Evolutionary conservation across 2,888 invertebrate species (phyloP), one percentile per base, ranked within the genome.

Genomic region (Macropis europaea): DNA sequence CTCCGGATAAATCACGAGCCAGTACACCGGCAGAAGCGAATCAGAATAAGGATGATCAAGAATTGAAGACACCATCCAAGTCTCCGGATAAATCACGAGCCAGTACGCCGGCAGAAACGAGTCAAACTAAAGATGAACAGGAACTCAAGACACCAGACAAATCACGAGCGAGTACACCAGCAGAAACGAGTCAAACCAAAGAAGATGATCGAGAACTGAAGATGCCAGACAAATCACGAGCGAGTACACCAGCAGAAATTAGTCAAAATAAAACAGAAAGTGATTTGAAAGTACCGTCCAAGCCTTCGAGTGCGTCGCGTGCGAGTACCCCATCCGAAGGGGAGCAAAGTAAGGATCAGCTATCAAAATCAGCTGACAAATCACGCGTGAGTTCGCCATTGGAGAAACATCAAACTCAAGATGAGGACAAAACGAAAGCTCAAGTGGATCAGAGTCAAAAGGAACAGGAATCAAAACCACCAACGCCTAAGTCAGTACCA

Each of bases 1-100:
- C 56, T 0, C 36, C 73, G 28, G 32, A 62, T n/a, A 48, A 68
- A 19, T 68, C 50, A n/a, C 61, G 38, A 1, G 32, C 62, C 7
- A 28, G 28, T 11, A 50, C 59, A 2, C 64, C 63, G 11, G 53
- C 32, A 13, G 30, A 19, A 28, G 5, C 17, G 3, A 5, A 32
- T 9, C 34, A 24, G 5, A 11, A 11, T 7, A 17, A 50, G 9
- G 19, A 4, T 1, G 34, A 50, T 7, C 36, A 34, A 13, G 38
- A 57, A 19, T 32, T 17, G 6, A 68, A 19, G 13, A 47, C 26
- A 7, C 30, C 34, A 7, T 50, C 40, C 5, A 6, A 5, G 32
- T 2, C 24, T 24, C 43, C 45, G n/a, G 48, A 34, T 6, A 32
- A 71, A 1, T 42, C 61, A 0, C 53, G n/a, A 5, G 26, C 11